Evolutionary conservation across 92 coral and sea anemone species (phyloP), one percentile per base, ranked within the genome.

Genomic region (Meandrina meandrites): DNA sequence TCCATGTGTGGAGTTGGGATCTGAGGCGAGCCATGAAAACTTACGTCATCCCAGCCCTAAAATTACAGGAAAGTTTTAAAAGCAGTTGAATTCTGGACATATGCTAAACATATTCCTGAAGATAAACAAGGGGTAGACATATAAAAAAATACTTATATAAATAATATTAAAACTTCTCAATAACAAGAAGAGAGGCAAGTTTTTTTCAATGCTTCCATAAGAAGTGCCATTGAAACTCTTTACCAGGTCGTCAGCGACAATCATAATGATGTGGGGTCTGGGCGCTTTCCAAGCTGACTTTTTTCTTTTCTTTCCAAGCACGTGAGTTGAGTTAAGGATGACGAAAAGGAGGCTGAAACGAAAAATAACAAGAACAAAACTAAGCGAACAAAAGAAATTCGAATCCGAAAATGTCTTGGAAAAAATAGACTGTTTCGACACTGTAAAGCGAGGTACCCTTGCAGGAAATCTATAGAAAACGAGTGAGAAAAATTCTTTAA

Each of bases 1-100:
- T 96, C 99, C 82, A 96, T 96, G 54, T 95, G 92, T 14, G 99
- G 98, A 19, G 99, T 97, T 19, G 98, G 96, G 93, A 96, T 93
- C 87, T 96, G 99, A 70, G 94, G 92, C 83, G 99, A 96, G 88
- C 99, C 99, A 80, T 96, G 99, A 50, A 96, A 96, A 82, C 99
- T 89, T 80, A 96, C 99, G 89, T 96, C 99, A 89, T 96, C 99
- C 98, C 99, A 96, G 34, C 99, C 99, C 98, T 94, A 27, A 83
- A 66, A 66, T 4, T 7, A 34, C 18, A 72, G 22, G 56, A 22
- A 40, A 73, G 58, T 8, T 72, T n/a, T n/a, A n/a, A n/a, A 74
- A 40, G 32, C 12, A 7, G 71, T 5, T 22, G 34, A 35, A 7
- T 19, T 17, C 3, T 42, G 40, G 13, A 34, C 60, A 22, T 1